These are phyloP conservation scores for Acheta domesticus DNA, from an alignment of 2,888 invertebrate genomes.

Conservation along the genomic window DNA sequence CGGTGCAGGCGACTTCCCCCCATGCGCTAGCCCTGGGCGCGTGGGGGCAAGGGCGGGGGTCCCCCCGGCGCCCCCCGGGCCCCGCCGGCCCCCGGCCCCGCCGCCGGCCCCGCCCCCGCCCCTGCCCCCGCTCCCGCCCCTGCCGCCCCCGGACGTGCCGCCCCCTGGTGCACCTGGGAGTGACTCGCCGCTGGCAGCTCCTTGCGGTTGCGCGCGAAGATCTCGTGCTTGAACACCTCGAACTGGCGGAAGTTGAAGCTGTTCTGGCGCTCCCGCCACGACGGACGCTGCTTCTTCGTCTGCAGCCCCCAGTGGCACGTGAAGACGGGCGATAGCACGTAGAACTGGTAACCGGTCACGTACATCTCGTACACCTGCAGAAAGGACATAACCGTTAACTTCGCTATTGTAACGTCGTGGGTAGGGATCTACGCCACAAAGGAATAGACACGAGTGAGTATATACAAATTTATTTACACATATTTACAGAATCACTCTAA, in stretches of 20 bases:
- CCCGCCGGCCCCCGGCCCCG: neutral
- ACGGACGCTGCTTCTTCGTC: conserved; percentile 69
- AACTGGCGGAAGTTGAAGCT: conserved; percentile 76
- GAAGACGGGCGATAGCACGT: conserved; percentile 82
- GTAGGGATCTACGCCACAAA: no score
- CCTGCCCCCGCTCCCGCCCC: neutral
- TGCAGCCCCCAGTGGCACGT: conserved; percentile 89
- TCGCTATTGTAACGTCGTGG: no score
- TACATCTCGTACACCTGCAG: conserved; percentile 88
- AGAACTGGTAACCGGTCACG: conserved; percentile 82
- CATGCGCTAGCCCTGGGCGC: no score
- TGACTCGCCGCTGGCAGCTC: conserved; percentile 48
- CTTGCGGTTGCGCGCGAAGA: conserved; percentile 70
- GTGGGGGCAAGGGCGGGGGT: no score
- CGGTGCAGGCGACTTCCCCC: no score
- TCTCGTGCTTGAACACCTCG: conserved; percentile 77
- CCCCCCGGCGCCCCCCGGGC: no score
- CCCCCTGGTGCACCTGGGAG: neutral
- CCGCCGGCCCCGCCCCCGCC: neutral
- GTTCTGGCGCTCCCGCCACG: conserved; percentile 85
- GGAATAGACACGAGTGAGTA: no score
- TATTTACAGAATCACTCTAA: no score
- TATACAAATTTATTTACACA: no score
- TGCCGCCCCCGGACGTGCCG: neutral
- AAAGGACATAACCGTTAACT: conserved; percentile 27